These are phyloP conservation scores for Pristis pectinata DNA, from an alignment of 2,797 vertebrate genomes.

Conservation along the genomic window DNA sequence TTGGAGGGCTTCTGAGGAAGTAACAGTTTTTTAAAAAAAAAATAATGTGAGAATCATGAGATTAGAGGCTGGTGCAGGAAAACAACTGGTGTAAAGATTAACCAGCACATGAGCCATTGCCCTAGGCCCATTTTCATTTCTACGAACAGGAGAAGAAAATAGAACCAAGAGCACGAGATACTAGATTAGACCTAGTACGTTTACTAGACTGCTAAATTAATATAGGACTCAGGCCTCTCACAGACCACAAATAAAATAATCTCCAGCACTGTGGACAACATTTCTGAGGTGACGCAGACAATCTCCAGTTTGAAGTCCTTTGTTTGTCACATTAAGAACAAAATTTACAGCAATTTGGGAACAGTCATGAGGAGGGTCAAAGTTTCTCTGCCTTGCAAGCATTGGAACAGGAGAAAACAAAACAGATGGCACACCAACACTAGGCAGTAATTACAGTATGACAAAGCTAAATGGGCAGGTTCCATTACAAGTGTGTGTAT, in stretches of 20 bases:
- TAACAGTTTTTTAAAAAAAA: no score
- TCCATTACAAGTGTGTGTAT: neutral
- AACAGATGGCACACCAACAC: neutral
- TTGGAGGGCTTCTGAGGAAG: no score
- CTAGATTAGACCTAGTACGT: neutral
- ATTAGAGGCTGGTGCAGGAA: no score
- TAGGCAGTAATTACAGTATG: neutral
- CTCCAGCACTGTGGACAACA: neutral
- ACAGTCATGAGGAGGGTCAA: neutral
- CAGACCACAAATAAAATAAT: neutral
- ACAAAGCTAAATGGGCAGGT: neutral
- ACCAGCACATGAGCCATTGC: no score
- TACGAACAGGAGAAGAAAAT: no score
- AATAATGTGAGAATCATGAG: no score
- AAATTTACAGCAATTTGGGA: neutral
- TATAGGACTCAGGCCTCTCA: neutral
- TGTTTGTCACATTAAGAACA: neutral
- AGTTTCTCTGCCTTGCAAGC: neutral
- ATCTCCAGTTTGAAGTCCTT: neutral
- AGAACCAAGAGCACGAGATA: neutral
- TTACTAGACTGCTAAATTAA: neutral
- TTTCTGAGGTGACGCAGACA: neutral
- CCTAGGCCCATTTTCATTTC: no score
- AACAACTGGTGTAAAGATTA: no score
- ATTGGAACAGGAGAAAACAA: neutral